Evolutionary conservation across 2,113 vertebrate genomes (phyloP).

Genomic region (Megaceryle torquata): DNA sequence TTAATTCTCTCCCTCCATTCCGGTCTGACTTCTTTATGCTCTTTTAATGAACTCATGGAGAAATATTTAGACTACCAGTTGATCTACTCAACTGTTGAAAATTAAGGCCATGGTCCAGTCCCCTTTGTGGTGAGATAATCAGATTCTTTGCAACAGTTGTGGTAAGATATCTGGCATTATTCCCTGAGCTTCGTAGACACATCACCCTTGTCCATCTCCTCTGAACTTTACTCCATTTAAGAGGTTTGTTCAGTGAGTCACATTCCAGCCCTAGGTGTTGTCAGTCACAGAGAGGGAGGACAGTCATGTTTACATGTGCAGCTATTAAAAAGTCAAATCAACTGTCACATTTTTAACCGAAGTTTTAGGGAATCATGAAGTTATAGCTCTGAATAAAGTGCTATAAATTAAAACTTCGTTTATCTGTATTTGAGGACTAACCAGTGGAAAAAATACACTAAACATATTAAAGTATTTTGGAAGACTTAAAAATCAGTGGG

Average conservation of each 20-base stretch:
- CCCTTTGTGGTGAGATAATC: neutral
- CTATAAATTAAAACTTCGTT: slow-evolving; percentile 5
- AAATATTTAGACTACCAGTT: neutral
- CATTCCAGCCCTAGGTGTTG: neutral
- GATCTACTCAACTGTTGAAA: neutral
- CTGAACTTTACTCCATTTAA: neutral
- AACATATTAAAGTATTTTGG: neutral
- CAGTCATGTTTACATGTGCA: neutral
- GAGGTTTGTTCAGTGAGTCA: neutral
- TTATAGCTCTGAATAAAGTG: neutral
- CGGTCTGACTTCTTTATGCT: neutral
- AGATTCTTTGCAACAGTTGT: neutral
- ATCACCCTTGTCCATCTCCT: neutral
- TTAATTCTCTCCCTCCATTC: neutral
- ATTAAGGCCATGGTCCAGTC: neutral
- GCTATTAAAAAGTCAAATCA: neutral
- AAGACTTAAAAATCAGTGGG: neutral
- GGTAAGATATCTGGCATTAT: neutral
- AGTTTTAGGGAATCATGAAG: neutral
- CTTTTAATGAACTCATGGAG: neutral
- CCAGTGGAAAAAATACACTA: neutral
- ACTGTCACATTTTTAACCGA: neutral
- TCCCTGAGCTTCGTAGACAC: neutral
- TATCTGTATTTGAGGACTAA: neutral
- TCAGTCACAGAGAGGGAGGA: neutral